A percentile compares a stretch with the other conserved stretches of the same genome.
These are phyloP conservation scores for Sander lucioperca DNA, from an alignment of 2,113 vertebrate genomes.

Conservation along the genomic window DNA sequence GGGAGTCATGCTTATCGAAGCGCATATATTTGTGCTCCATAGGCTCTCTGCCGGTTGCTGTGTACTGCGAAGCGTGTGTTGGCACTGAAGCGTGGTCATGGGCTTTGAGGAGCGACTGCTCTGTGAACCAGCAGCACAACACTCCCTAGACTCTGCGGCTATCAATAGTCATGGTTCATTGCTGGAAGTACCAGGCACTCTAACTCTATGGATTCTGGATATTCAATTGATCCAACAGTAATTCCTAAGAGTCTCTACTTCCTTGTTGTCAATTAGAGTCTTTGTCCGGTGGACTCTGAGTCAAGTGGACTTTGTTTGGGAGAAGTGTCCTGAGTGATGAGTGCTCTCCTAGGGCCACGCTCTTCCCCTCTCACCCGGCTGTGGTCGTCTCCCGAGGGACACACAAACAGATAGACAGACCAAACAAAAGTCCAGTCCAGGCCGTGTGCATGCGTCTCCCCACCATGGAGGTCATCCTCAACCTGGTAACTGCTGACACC, in stretches of 20 bases:
- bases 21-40: constrained; percentile 19
- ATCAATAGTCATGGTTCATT: constrained; percentile 29
- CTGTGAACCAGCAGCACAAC: constrained; percentile 42
- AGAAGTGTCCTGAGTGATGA: constrained; percentile 55
- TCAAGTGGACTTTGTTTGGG: constrained; percentile 56
- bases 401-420: constrained; percentile 30
- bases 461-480: constrained; percentile 83
- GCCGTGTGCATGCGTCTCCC: constrained; percentile 41
- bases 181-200: constrained; percentile 24
- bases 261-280: constrained; percentile 36
- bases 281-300: constrained; percentile 50
- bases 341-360: neutral
- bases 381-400: constrained; percentile 2
- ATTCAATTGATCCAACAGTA: constrained; percentile 44
- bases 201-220: constrained; percentile 50
- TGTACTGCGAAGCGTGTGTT: constrained; percentile 30
- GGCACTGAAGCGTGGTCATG: constrained; percentile 42
- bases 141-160: constrained; percentile 21
- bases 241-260: constrained; percentile 16
- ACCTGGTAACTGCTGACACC: constrained; percentile 82
- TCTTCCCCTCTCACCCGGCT: constrained; percentile 13
- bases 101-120: constrained; percentile 45
- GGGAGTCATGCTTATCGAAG: constrained; percentile 42
- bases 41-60: constrained; percentile 22
- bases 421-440: constrained; percentile 32